Evolutionary conservation across 2,113 vertebrate species (phyloP).

Genomic region (Lophius piscatorius): DNA sequence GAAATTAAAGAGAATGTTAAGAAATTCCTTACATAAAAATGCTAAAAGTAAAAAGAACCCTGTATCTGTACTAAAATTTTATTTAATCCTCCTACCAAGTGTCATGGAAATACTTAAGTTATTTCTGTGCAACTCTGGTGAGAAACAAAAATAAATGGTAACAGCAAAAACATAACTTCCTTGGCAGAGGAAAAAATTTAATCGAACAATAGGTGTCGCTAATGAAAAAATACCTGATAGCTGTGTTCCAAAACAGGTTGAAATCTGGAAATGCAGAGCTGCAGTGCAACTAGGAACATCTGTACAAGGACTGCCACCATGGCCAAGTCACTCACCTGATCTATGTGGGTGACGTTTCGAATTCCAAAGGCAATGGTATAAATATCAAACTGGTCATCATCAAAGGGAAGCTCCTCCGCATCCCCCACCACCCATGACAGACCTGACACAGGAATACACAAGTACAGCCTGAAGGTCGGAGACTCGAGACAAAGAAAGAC

Average conservation of each 20-base stretch:
- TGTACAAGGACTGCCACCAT: not conserved
- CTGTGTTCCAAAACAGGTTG: not conserved
- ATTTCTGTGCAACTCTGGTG: too few relatives aligned
- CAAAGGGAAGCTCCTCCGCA: conserved; percentile 94
- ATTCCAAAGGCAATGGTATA: conserved; percentile 97
- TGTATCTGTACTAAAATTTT: too few relatives aligned
- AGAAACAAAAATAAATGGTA: too few relatives aligned
- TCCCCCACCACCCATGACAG: conserved; percentile 94
- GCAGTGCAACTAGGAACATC: not conserved
- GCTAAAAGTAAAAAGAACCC: too few relatives aligned
- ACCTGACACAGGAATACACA: conserved; percentile 75
- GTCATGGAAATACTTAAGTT: too few relatives aligned
- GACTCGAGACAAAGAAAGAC: not conserved
- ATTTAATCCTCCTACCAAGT: too few relatives aligned
- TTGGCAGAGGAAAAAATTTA: too few relatives aligned
- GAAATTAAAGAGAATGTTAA: too few relatives aligned
- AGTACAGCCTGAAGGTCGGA: not conserved
- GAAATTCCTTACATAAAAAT: too few relatives aligned
- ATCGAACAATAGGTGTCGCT: too few relatives aligned
- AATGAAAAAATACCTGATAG: too few relatives aligned
- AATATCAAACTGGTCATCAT: conserved; percentile 91
- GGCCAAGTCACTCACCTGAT: conserved; percentile 55
- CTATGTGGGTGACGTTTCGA: conserved; percentile 92
- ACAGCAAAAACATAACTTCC: too few relatives aligned
- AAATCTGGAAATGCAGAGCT: not conserved